Evolutionary conservation across 2,113 vertebrate species (phyloP), one percentile per base, ranked within the genome.

Genomic region (Eleginops maclovinus): DNA sequence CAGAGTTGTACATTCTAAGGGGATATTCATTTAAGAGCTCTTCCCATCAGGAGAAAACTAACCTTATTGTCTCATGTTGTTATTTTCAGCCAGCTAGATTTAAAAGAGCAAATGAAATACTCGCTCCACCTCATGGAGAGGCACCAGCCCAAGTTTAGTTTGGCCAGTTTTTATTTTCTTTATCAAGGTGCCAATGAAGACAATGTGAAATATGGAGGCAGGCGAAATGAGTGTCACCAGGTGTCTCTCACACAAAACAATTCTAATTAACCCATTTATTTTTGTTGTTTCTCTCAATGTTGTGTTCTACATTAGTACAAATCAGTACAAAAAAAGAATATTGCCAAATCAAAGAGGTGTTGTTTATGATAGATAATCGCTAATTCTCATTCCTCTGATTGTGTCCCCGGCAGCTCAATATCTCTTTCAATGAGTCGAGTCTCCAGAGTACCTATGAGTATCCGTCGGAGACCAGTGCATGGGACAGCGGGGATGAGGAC

Each of bases 391-490:
- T 15, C 2, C 21, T 9, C 50, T 46, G 4, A 53, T 2, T 50
- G 1, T 60, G 24, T 53, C 12, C 76, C 19, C 46, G 64, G 21
- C 89, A 99, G 97, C 95, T 99, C 90, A 97, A 96, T 90, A 99
- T 99, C 91, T 98, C 98, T 22, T 99, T 99, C 92, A 98, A 98
- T 0, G 98, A 99, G 93, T 92, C 94, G 1, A 96, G 95, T 66
- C 92, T 99, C 79, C 95, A 97, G 59, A 99, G 97, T 1, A 99
- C 96, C 2, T 98, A 96, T 4, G 98, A 99, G 87, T 99, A 99
- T 79, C 98, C 98, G 0, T 97, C 98, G 0, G 98, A 99, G 90
- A 96, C 84, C 93, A 97, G 95, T 0, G 81, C 93, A 68, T 96
- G 91, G 83, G 96, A 96, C 87, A 96, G 95, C 9, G 95, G 83